Conservation (phyloP, 2,113 vertebrate species). For the Oryzias curvinotus region DNA sequence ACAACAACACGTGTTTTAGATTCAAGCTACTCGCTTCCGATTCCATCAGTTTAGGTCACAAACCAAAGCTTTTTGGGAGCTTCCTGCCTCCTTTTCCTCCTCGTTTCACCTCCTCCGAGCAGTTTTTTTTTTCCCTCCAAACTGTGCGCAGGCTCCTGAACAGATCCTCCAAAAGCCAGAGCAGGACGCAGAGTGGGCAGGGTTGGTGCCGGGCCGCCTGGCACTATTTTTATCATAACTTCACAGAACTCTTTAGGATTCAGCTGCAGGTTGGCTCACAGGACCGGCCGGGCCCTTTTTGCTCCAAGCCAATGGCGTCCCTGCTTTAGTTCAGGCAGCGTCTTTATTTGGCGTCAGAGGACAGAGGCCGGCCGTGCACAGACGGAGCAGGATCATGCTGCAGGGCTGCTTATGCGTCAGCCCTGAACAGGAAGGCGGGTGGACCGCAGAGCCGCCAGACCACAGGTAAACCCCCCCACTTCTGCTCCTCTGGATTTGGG, state of each 20-base stretch:
- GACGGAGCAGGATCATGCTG: conserved; percentile 21
- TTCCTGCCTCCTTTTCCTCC: background rate
- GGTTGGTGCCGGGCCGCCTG: conserved; percentile 36
- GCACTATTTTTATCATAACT: conserved; percentile 91
- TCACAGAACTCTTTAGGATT: conserved; percentile 82
- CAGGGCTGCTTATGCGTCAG: conserved; percentile 36
- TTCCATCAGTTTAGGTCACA: background rate
- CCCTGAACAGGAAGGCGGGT: conserved; percentile 22
- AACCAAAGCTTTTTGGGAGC: background rate
- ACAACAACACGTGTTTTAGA: background rate
- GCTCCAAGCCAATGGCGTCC: conserved; percentile 65
- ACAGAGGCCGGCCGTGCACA: conserved; percentile 23
- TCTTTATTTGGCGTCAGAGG: conserved; percentile 60
- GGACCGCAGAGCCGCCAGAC: conserved; percentile 4
- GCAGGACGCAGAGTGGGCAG: conserved; percentile 43
- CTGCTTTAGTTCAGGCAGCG: conserved; percentile 32
- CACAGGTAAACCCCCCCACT: conserved; percentile 40
- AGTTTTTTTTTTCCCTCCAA: conserved; percentile 53
- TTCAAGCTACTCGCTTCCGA: background rate
- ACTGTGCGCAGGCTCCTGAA: conserved; percentile 63
- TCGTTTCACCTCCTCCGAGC: conserved; percentile 15
- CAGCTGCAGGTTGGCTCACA: conserved; percentile 53
- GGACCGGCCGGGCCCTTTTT: conserved; percentile 31
- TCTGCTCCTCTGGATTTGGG: background rate
- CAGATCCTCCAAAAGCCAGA: conserved; percentile 43